phyloP scores from a whole-genome alignment of 2,888 invertebrate species.

The Oligia fasciuncula region DNA sequence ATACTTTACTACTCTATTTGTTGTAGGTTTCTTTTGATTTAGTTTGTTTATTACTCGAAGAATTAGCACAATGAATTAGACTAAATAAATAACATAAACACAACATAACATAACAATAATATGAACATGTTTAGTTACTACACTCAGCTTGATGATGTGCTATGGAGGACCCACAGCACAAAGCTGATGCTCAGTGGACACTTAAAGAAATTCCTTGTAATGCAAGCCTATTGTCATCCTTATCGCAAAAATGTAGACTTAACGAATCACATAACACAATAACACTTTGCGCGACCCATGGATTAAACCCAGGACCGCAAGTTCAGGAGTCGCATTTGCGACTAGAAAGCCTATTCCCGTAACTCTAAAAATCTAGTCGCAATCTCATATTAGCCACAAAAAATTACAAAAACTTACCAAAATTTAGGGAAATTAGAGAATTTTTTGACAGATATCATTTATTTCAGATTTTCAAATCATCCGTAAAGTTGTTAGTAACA shows the following conservation, averaged over 20 bases:
- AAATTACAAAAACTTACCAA: no score
- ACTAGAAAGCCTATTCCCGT: not conserved
- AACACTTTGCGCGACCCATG: not conserved
- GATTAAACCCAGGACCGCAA: not conserved
- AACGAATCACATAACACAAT: not conserved
- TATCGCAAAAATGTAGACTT: not conserved
- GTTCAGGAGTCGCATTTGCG: not conserved
- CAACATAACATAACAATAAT: no score
- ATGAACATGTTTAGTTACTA: no score
- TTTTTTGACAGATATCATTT: no score
- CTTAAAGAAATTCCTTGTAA: not conserved
- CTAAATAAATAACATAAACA: not conserved
- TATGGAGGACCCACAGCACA: not conserved
- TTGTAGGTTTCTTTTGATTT: conserved; percentile 12
- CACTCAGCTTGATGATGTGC: not conserved
- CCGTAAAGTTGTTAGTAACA: no score
- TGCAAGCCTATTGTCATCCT: not conserved
- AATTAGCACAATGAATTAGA: not conserved
- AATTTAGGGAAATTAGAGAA: no score
- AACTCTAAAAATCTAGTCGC: no score
- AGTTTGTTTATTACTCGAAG: not conserved
- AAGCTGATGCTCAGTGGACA: not conserved
- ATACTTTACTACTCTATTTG: conserved; percentile 28
- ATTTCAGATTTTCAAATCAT: no score
- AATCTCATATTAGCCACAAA: no score